phyloP scores from a whole-genome alignment of 2,113 vertebrate species.

The Gambusia affinis region DNA sequence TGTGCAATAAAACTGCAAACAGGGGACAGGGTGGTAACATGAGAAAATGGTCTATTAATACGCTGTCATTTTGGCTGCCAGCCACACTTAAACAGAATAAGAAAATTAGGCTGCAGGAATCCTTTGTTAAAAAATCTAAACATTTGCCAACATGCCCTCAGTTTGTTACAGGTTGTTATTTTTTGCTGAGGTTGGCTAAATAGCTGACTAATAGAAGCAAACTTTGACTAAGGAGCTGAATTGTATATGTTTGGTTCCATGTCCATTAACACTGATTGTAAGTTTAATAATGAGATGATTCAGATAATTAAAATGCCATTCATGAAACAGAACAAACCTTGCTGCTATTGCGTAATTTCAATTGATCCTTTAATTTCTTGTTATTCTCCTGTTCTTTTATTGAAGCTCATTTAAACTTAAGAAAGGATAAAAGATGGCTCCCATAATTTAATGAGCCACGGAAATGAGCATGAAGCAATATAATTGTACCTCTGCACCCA shows the following conservation, averaged over 20 bases:
- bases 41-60: conserved; percentile 62
- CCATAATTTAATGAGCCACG: conserved; percentile 22
- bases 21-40: conserved; percentile 47
- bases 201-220: neutral
- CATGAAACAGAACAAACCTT: conserved; percentile 4
- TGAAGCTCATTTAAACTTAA: conserved; percentile 27
- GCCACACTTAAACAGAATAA: conserved; percentile 38
- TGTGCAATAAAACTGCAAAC: conserved; percentile 44
- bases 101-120: conserved; percentile 43
- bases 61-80: conserved; percentile 50
- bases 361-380: neutral
- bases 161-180: neutral
- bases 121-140: conserved; percentile 7
- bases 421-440: neutral
- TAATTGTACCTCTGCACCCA: conserved; percentile 8
- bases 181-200: neutral
- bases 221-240: neutral
- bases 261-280: conserved; percentile 6
- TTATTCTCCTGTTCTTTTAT: neutral
- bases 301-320: neutral
- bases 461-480: conserved; percentile 27
- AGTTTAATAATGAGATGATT: neutral
- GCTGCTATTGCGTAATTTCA: neutral
- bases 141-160: conserved; percentile 6
- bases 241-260: neutral